Evolutionary conservation across 2,888 invertebrate genomes (phyloP).

Genomic region (Caenorhabditis sp.): DNA sequence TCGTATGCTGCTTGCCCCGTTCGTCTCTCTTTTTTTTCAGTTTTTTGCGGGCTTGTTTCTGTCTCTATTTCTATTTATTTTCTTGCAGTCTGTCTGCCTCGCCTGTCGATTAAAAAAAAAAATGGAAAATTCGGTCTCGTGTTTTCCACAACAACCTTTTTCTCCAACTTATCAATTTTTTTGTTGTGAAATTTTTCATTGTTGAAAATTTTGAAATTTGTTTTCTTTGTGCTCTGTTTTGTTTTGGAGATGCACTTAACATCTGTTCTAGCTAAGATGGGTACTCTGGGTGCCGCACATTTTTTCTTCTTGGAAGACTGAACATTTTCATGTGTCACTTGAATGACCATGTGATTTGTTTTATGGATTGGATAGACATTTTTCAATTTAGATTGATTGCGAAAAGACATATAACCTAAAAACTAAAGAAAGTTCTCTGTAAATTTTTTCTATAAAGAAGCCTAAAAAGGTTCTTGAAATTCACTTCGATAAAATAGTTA

Average conservation of each 20-base stretch:
- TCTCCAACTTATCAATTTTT: not conserved
- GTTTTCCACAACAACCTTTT: not conserved
- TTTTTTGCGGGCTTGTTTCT: not conserved
- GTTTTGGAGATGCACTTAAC: not conserved
- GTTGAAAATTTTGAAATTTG: not conserved
- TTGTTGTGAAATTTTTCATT: not conserved
- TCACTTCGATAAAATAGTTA: no score
- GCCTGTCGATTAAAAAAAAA: slow-evolving; percentile 1
- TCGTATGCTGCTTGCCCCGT: not conserved
- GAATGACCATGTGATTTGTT: not conserved
- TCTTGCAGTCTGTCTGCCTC: not conserved
- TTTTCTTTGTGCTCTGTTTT: not conserved
- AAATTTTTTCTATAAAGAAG: no score
- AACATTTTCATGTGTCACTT: not conserved
- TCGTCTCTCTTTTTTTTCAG: not conserved
- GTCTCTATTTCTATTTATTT: slow-evolving; percentile 1
- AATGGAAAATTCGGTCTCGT: not conserved
- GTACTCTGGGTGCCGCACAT: not conserved
- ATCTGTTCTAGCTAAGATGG: not conserved
- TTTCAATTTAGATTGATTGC: no score
- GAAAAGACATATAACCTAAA: no score
- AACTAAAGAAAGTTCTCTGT: no score
- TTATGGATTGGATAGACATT: not conserved
- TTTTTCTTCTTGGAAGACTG: not conserved
- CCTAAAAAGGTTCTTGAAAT: no score